Evolutionary conservation across 2,888 invertebrate genomes (phyloP).

Genomic region (Leptopilina syphax): DNA sequence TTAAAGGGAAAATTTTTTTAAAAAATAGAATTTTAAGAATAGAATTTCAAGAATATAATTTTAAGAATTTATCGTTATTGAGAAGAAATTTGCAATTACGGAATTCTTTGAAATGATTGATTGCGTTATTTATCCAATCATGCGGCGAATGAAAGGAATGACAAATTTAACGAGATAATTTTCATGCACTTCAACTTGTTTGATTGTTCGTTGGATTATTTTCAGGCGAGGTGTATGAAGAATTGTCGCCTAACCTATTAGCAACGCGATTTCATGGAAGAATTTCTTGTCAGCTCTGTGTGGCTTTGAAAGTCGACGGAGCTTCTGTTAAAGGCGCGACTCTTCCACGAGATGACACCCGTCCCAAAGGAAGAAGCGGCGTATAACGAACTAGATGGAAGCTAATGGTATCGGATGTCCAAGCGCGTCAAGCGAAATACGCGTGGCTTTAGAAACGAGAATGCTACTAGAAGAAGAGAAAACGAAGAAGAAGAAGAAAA

Average conservation of each 20-base stretch:
- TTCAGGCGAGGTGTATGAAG: background rate
- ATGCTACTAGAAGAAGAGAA: background rate
- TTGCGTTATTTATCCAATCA: too few relatives aligned
- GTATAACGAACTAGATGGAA: constrained; percentile 35
- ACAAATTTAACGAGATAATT: background rate
- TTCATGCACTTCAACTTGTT: background rate
- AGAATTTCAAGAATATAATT: too few relatives aligned
- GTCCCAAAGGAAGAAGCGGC: constrained; percentile 36
- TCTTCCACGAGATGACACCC: constrained; percentile 30
- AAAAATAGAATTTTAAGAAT: too few relatives aligned
- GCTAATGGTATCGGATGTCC: constrained; percentile 44
- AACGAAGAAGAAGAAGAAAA: background rate
- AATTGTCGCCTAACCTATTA: constrained; percentile 20
- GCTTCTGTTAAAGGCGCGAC: constrained; percentile 19
- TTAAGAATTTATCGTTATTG: too few relatives aligned
- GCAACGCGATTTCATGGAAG: constrained; percentile 37
- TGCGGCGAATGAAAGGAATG: background rate
- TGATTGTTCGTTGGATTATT: background rate
- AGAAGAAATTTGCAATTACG: too few relatives aligned
- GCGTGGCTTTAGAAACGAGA: constrained; percentile 29
- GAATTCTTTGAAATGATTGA: too few relatives aligned
- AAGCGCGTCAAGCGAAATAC: constrained; percentile 20
- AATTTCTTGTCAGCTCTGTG: constrained; percentile 5
- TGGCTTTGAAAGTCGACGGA: background rate
- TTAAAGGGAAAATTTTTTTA: too few relatives aligned